phyloP scores from a whole-genome alignment of 1,140 invertebrate genomes.

The Adelges cooleyi region DNA sequence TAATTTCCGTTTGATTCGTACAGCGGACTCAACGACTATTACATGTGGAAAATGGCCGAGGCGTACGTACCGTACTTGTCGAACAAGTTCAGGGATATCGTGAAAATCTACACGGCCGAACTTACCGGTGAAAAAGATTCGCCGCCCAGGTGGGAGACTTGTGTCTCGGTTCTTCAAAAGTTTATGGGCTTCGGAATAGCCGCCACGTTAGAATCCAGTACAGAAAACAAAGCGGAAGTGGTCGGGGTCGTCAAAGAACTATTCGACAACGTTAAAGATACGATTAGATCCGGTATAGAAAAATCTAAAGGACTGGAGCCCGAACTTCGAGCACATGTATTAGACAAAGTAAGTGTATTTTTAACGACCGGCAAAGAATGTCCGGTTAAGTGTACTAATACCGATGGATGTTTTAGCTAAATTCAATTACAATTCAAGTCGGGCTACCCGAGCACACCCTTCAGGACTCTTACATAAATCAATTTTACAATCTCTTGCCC shows the following conservation, averaged over 20 bases:
- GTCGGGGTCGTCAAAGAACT: conserved; percentile 29
- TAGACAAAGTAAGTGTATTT: conserved; percentile 38
- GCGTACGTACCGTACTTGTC: conserved; percentile 48
- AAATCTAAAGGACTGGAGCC: neutral
- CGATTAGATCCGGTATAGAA: neutral
- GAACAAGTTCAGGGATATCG: conserved; percentile 42
- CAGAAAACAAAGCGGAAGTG: conserved; percentile 31
- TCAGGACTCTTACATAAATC: conserved; percentile 39
- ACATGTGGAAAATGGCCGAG: conserved; percentile 47
- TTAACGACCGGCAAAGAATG: no score
- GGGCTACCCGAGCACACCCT: conserved; percentile 42
- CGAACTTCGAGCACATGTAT: conserved; percentile 31
- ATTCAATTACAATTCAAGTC: conserved; percentile 41
- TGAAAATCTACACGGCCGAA: conserved; percentile 43
- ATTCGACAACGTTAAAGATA: conserved; percentile 25
- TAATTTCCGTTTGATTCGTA: conserved; percentile 25
- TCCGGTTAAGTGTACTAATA: no score
- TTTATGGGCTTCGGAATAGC: conserved; percentile 46
- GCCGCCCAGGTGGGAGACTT: conserved; percentile 46
- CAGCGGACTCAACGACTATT: conserved; percentile 49
- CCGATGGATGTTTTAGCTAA: conserved; percentile 38
- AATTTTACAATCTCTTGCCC: conserved; percentile 40
- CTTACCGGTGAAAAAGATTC: conserved; percentile 41
- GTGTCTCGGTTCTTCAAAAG: conserved; percentile 42
- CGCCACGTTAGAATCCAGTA: conserved; percentile 40